These are phyloP conservation scores for Dicrurus megarhynchus DNA, from an alignment of 2,113 vertebrate species.

Conservation along the genomic window DNA sequence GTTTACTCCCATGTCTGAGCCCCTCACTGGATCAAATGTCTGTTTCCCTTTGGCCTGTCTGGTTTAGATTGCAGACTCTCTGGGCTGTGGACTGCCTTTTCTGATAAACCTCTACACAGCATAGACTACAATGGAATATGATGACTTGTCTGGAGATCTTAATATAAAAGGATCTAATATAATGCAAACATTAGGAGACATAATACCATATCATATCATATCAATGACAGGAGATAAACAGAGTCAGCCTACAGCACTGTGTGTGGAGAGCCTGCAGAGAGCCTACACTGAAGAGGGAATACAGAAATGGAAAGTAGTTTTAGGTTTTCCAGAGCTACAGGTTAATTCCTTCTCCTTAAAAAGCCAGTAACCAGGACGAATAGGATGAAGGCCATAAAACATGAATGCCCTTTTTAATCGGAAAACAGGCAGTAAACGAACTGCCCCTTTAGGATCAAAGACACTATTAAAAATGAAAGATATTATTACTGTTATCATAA, in stretches of 20 bases:
- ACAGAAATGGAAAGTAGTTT: neutral
- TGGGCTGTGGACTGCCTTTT: neutral
- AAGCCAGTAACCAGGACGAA: neutral
- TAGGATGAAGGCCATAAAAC: neutral
- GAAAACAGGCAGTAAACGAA: neutral
- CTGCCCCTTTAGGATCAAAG: constrained; percentile 2
- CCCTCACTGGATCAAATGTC: neutral
- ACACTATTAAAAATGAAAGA: neutral
- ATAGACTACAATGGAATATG: neutral
- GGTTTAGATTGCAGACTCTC: neutral
- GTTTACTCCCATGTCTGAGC: neutral
- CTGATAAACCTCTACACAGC: neutral
- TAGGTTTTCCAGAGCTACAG: neutral
- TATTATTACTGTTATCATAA: neutral
- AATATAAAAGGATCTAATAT: neutral
- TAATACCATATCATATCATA: neutral
- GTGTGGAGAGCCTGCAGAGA: neutral
- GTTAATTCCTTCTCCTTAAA: neutral
- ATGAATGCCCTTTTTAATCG: neutral
- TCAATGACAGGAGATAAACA: neutral
- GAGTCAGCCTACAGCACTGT: neutral
- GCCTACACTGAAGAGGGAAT: neutral
- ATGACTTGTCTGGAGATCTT: neutral
- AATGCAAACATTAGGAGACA: neutral
- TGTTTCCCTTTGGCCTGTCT: neutral